Conservation (phyloP, 2,888 invertebrate genomes). For the Tiliacea citrago region DNA sequence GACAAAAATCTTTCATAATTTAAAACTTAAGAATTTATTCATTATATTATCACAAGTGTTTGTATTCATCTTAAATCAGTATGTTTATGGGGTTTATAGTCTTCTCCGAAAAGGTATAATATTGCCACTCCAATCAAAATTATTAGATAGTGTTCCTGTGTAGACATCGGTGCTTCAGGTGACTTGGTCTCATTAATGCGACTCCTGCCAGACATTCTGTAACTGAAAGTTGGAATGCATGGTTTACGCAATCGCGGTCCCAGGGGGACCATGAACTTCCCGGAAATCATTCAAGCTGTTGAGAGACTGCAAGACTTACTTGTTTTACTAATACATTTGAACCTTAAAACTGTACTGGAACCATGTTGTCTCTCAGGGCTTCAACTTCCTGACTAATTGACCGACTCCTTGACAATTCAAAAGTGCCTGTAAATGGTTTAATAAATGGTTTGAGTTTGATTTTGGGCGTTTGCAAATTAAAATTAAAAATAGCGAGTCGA, state of each 20-base stretch:
- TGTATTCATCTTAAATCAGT: not conserved
- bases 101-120: slow-evolving; percentile 18
- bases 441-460: too few species aligned
- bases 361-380: too few species aligned
- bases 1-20: not conserved
- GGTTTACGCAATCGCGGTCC: not conserved
- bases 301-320: not conserved
- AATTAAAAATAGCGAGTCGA: too few species aligned
- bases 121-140: slow-evolving; percentile 42
- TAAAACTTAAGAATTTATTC: slow-evolving; percentile 10
- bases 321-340: not conserved
- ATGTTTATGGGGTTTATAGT: not conserved
- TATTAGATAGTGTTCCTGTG: slow-evolving; percentile 31
- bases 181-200: not conserved
- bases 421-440: too few species aligned
- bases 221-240: slow-evolving; percentile 23
- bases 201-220: slow-evolving; percentile 34
- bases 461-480: too few species aligned
- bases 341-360: not conserved
- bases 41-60: not conserved
- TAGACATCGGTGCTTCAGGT: not conserved
- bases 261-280: not conserved
- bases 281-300: not conserved
- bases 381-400: too few species aligned
- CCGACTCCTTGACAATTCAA: too few species aligned